Base-by-base conservation (phyloP, 2,888 invertebrate genomes). In the Ethmia dodecea region DNA sequence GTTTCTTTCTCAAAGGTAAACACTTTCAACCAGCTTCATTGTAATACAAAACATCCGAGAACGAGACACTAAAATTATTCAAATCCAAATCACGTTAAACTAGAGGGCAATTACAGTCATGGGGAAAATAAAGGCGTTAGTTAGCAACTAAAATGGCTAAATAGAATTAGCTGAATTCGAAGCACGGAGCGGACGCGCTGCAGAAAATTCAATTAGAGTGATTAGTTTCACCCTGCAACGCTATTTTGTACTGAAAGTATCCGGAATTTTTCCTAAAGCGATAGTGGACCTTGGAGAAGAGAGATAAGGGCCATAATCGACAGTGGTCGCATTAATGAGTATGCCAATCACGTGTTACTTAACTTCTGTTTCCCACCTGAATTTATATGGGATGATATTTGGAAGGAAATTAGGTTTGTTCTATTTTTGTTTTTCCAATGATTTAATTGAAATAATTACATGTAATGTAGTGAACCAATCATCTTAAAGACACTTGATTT, bases 201-300 rank as follows among this genome's bases (percentile, higher is more conserved):
- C 68, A 69, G 70, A 66, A 72, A 78, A 80, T 80, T 70, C 75
- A 76, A 79, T 79, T 74, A 72, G 54, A 61, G 65, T 73, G 72
- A 79, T 80, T 79, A 80, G 73, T 75, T 73, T 69, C 66, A 62
- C 68, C 74, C 64, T 68, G 73, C 69, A 70, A 71, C 61, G 62
- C 47, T 58, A 60, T 65, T 62, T 62, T 60, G 61, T 60, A 58
- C 53, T 59, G 48, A 64, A 72, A 65, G 56, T 65, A 63, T 64
- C 56, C 40, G 40, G 31, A 28, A 27, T 46, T 52, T 51, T 53
- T 43, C 33, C 40, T 24, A 34, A 40, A 35, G 38, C 33, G n/a
- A 59, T 38, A 49, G 42, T 59, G 31, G 30, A 50, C 64, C 26
- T 32, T 26, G 9, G 8, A n/a, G 1, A 9, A 5, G 11, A 9